Conservation (phyloP, 2,888 invertebrate species). For the Athalia circularis region DNA sequence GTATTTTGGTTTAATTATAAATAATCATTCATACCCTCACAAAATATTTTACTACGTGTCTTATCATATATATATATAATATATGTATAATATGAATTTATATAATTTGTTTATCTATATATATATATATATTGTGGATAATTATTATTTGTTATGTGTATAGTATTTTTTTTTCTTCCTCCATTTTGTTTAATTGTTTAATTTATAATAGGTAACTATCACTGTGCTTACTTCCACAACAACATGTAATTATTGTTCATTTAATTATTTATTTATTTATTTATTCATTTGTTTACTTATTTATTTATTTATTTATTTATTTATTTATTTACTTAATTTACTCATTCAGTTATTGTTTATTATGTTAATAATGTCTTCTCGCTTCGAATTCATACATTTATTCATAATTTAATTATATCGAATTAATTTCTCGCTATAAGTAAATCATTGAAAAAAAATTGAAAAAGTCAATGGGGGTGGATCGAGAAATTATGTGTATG, state of each 20-base stretch:
- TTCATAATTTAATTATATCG: neutral
- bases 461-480: too few species aligned
- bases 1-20: constrained; percentile 12
- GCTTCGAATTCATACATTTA: constrained; percentile 41
- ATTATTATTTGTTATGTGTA: constrained; percentile 45
- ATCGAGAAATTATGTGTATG: too few species aligned
- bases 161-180: constrained; percentile 23
- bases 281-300: constrained; percentile 50
- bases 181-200: constrained; percentile 51
- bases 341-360: too few species aligned
- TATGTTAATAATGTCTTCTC: constrained; percentile 21
- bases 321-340: constrained; percentile 25
- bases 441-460: too few species aligned
- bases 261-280: constrained; percentile 47
- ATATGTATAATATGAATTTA: constrained; percentile 41
- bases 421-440: too few species aligned
- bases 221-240: constrained; percentile 67
- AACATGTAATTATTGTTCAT: constrained; percentile 62
- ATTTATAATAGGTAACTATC: constrained; percentile 64
- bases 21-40: constrained; percentile 60
- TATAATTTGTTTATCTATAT: constrained; percentile 46
- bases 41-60: constrained; percentile 60
- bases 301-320: constrained; percentile 46
- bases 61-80: constrained; percentile 47
- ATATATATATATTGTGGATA: constrained; percentile 23